Base-by-base conservation (phyloP, 1,140 invertebrate species). In the Drosophila pallidifrons region DNA sequence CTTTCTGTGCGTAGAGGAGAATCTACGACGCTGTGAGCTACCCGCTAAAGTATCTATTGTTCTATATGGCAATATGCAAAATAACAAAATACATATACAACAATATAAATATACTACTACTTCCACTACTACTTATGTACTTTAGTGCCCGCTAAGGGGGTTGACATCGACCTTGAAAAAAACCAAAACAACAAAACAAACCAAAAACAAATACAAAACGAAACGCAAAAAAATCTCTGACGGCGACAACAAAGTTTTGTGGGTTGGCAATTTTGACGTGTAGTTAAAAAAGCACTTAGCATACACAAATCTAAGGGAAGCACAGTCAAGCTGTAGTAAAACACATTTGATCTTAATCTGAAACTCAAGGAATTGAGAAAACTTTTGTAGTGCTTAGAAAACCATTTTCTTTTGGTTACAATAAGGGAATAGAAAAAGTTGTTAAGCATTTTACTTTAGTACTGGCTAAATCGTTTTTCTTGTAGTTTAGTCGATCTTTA, bases 151-250 rank as follows among this genome's bases (percentile, higher is more conserved):
- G 35, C 16, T 25, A 43, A 66, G 47, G 58, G 67, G 60, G 74
- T 65, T 76, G 68, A 15, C 38, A 35, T 10, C 61, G 69, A 73
- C 74, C 74, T 76, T 76, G 74, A 76, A 71, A 66, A 66, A 61
- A 35, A 38, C 20, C 20, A 38, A 41, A 41, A 41, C 38, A 51
- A 38, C 35, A 38, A 7, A 38, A 38, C 35, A 35, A 35, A 51
- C 20, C 20, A 49, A 51, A 28, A 25, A 51, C 11, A 11, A 54
- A 35, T n/a, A 54, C 32, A 15, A 25, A 25, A 25, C 3, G 20
- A 25, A 25, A 25, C 20, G 20, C 20, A 25, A 25, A 25, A 25
- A 25, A 25, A 25, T 25, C 20, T n/a, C 55, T 72, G 38, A 59
- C 47, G n/a, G 20, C 60, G 51, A 54, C 49, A 64, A 72, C 68